phyloP scores from a whole-genome alignment of 2,888 invertebrate genomes.

The Cenopis cana region DNA sequence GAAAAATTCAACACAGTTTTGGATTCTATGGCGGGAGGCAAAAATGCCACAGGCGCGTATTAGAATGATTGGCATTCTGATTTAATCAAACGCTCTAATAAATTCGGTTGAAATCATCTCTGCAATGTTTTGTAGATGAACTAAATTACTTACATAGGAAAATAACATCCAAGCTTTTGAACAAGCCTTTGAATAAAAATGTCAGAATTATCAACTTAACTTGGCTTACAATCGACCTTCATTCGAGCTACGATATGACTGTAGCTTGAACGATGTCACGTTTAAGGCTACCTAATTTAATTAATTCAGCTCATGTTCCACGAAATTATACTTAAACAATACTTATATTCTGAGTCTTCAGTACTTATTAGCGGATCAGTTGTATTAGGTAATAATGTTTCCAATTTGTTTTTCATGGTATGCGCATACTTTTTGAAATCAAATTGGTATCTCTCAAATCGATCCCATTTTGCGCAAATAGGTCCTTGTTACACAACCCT shows the following conservation, averaged over 20 bases:
- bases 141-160: neutral
- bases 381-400: too few species aligned
- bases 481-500: conserved; percentile 23
- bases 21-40: neutral
- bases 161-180: neutral
- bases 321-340: neutral
- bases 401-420: too few species aligned
- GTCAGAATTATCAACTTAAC: neutral
- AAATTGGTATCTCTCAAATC: neutral
- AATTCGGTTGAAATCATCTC: conserved; percentile 1
- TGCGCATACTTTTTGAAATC: neutral
- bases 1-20: conserved; percentile 24
- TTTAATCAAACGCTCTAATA: conserved; percentile 2
- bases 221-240: neutral
- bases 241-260: neutral
- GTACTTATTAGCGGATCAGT: too few species aligned
- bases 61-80: neutral
- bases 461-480: neutral
- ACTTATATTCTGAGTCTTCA: too few species aligned
- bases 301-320: neutral
- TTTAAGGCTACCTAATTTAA: too few species aligned
- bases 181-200: neutral
- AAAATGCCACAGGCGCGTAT: conserved; percentile 24
- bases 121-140: conserved; percentile 3
- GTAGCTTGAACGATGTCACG: conserved; percentile 2